Base-by-base conservation (phyloP, 2,888 invertebrate species). In the Tachina fera region DNA sequence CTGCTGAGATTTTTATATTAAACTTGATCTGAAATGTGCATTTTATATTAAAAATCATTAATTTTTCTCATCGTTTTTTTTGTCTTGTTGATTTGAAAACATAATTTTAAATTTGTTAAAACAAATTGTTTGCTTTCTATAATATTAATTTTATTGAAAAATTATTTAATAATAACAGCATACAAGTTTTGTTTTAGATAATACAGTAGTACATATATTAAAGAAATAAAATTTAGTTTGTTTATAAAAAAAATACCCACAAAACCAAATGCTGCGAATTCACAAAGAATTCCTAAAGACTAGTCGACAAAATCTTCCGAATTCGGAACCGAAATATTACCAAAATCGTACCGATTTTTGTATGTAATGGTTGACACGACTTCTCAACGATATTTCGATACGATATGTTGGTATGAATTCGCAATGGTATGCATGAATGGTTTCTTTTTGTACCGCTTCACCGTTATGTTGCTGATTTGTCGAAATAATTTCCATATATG, bases 1-100 rank as follows among this genome's bases (percentile, higher is more conserved):
- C 51, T 77, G 84, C 84, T 84, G 84, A 61, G 84, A 75, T 71
- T 76, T 76, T 75, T 56, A 22, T 65, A 80, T 43, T 76, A 80
- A 77, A 60, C 72, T 60, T 49, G 58, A 51, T 72, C 51, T 65
- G 19, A 71, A 72, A 72, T 53, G 43, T 77, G 43, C 10, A 58
- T 51, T 71, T 71, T 65, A 19, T 51, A 49, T 65, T 71, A 19
- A 63, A 71, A 78, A 45, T 53, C 51, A 53, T 71, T 71, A 45
- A 53, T 80, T 65, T 68, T 56, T 22, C 47, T 16, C 9, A 47
- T 14, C 1, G 4, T 13, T 47, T 19, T 39, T 10, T 43, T 41
- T 56, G 70, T 31, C 56, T 31, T 60, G n/a, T 19, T 61, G n/a
- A 65, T 31, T 74, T 61, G 22, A 70, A 60, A 79, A 22, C 71